Evolutionary conservation across 2,888 invertebrate species (phyloP).

Genomic region (Gymnoscelis rufifasciata): DNA sequence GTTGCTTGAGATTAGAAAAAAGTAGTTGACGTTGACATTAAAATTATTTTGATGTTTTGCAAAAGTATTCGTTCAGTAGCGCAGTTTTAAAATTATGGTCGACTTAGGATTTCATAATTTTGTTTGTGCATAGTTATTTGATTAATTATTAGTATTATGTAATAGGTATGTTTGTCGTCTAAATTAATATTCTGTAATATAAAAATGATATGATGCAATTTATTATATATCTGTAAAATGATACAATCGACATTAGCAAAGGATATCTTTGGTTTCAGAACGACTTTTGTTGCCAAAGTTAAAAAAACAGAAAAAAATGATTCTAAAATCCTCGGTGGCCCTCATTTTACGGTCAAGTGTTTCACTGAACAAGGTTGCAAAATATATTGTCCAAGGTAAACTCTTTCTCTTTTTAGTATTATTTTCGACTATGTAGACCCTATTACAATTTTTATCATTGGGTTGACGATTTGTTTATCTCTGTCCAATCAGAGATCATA

Average conservation of each 20-base stretch:
- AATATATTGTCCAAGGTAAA: constrained; percentile 61
- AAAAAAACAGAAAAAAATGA: too few relatives aligned
- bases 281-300: too few relatives aligned
- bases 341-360: constrained; percentile 37
- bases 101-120: too few relatives aligned
- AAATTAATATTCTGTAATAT: too few relatives aligned
- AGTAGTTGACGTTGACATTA: neutral
- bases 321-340: constrained; percentile 20
- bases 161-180: too few relatives aligned
- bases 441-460: neutral
- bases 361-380: constrained; percentile 47
- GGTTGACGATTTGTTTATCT: constrained; percentile 18
- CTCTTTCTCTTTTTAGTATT: constrained; percentile 31
- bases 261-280: neutral
- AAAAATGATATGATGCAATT: too few relatives aligned
- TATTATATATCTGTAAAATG: too few relatives aligned
- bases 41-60: neutral
- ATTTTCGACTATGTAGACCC: too few relatives aligned
- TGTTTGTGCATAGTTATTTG: too few relatives aligned
- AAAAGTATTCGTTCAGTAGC: neutral
- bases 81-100: too few relatives aligned
- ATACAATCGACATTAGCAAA: too few relatives aligned
- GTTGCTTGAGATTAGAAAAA: neutral
- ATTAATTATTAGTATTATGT: too few relatives aligned
- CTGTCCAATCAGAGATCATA: constrained; percentile 12